Evolutionary conservation across 2,797 vertebrate genomes (phyloP), one percentile per base, ranked within the genome.

Genomic region (Helicolenus hilgendorfi): DNA sequence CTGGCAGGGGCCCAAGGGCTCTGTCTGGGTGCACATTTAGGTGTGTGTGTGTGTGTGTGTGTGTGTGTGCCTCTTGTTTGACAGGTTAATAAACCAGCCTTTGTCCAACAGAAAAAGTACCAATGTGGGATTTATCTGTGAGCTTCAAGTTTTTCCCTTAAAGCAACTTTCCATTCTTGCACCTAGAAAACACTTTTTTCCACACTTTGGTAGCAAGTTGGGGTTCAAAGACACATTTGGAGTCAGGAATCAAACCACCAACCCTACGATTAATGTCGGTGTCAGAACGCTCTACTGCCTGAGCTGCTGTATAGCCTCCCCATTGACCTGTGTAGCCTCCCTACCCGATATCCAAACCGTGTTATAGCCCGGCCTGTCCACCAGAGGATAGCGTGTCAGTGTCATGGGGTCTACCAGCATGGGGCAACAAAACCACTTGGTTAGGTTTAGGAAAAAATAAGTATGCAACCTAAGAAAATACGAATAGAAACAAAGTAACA

Each of bases 51-150:
- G 72, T 78, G 62, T 79, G 74, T 80, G 41, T 56, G 67, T 76
- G 71, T 60, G 73, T 74, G 73, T 70, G 18, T n/a, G 45, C 22
- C 36, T 74, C 18, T 33, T 73, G 59, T 89, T 81, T 93, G 92
- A 92, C 91, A 91, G 89, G 85, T 94, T 94, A 94, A 95, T 95
- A 94, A 91, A 93, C 56, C 79, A 87, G 76, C 83, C 60, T 36
- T 74, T 91, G 88, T 90, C 67, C 90, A 71, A 24, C 71, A 81
- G 77, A 84, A 81, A 83, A 79, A 92, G 71, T 7, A 82, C 53
- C 77, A 22, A 72, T 20, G 78, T 76, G 84, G 75, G 71, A 84
- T 86, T 88, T 81, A 81, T 80, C 77, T 84, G 31, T 65, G 59
- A 64, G 68, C 60, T 81, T 73, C 27, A 70, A 65, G 36, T 78